Evolutionary conservation across 1,140 invertebrate species (phyloP), one percentile per base, ranked within the genome.

Genomic region (Leptinotarsa texana): DNA sequence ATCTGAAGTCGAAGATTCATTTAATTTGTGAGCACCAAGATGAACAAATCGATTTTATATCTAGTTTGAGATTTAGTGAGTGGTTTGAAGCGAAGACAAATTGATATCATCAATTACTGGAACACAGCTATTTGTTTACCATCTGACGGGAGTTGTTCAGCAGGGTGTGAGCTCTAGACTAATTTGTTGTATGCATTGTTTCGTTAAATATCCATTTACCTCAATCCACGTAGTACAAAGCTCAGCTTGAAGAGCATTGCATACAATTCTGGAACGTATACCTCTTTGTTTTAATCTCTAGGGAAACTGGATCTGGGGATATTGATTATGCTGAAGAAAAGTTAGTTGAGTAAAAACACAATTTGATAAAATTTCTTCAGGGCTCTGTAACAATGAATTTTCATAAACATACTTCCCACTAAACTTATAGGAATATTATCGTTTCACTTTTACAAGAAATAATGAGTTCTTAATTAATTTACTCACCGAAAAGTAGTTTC

Each of bases 11-110:
- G n/a, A 15, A 57, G 13, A 57, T 57, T 18, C n/a, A 57, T 57
- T 57, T 57, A 57, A 57, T 57, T 57, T n/a, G 51, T 57, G 51
- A n/a, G 51, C 51, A n/a, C 51, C 15, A 18, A 57, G 51, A 57
- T 18, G 17, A 18, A 57, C n/a, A 57, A 17, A 57, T 57, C 51
- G 51, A 57, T 57, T 57, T 57, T 57, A 57, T 57, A 57, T 57
- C 51, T 57, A 57, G 51, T 57, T 57, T 57, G 15, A 57, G 51
- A 57, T 57, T 57, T 18, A 57, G 17, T 57, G 51, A 18, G 51
- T 57, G 51, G 51, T 57, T 57, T 57, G 17, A 6, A 18, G 51
- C n/a, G 6, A 18, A 18, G 51, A 57, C 51, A 57, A 57, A 57
- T 57, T 57, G 15, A 18, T 57, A 57, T 57, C 51, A 57, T 57